A percentile compares a stretch with the other conserved stretches of the same genome.
phyloP scores from a whole-genome alignment of 2,113 vertebrate species.

The Taxidea taxus region DNA sequence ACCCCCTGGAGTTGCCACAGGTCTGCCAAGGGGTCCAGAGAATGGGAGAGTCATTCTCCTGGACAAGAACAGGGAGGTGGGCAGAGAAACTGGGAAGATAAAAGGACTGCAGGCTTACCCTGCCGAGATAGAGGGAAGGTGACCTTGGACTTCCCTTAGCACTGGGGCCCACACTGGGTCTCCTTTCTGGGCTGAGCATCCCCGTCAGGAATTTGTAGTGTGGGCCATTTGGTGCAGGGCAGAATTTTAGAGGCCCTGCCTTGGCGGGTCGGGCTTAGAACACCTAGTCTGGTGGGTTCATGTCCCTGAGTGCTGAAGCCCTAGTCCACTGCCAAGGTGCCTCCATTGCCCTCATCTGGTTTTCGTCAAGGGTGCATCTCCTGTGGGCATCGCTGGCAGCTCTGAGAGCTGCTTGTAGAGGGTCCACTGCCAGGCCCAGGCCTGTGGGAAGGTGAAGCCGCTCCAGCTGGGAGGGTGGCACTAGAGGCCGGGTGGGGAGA shows the following conservation, averaged over 20 bases:
- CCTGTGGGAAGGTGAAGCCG: not conserved
- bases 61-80: not conserved
- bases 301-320: not conserved
- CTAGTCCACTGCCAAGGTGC: not conserved
- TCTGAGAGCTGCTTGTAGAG: not conserved
- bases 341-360: not conserved
- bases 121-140: not conserved
- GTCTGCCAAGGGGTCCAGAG: not conserved
- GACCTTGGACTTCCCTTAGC: not conserved
- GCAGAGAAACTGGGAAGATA: not conserved
- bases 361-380: not conserved
- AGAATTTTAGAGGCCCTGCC: not conserved
- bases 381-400: not conserved
- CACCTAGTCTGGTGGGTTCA: not conserved
- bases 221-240: not conserved
- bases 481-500: not conserved
- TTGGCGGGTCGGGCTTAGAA: not conserved
- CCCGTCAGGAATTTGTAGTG: not conserved
- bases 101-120: not conserved
- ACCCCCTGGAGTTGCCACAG: not conserved
- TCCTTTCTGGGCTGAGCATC: not conserved
- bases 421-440: not conserved
- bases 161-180: not conserved
- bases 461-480: not conserved
- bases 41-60: not conserved